Evolutionary conservation across 2,113 vertebrate species (phyloP), one percentile per base, ranked within the genome.

Genomic region (Larimichthys polyactis): DNA sequence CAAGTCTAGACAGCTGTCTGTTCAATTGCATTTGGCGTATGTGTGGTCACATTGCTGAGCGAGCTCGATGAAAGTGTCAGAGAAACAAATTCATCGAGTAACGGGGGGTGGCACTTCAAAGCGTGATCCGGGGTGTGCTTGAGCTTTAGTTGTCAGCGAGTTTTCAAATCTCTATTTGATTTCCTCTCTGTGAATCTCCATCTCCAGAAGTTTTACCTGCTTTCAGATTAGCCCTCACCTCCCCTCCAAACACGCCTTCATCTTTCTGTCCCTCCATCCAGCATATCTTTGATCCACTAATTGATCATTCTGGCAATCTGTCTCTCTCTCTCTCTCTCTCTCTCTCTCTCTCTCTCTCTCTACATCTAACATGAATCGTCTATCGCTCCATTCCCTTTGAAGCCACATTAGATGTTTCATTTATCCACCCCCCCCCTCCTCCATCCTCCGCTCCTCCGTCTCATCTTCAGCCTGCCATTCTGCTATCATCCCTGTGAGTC

Each of bases 341-440:
- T 27, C 27, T 32, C 29, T 32, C 29, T 84, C 87, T 83, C 24
- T 81, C 71, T 73, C 60, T 54, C 72, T 69, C 59, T 68, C 57
- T 60, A 46, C 77, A 78, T 89, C 63, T 73, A 74, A 82, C 59
- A 58, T 57, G 27, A n/a, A 81, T 80, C 80, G 71, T 66, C 49
- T 65, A 74, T 87, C 78, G 57, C 71, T 44, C 71, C 48, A 22
- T 88, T 91, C 79, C 66, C 81, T 92, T 93, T 92, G 91, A 92
- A 92, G 87, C 52, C 57, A 68, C 81, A 20, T 68, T 70, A 67
- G 72, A 87, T 86, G 54, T 78, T 87, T 89, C 81, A 85, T 87
- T 82, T 78, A 80, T 83, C 63, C 52, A 22, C 48, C 54, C 64
- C 54, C 64, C 54, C 48, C n/a, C 43, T 24, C 44, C 48, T 8